phyloP scores from a whole-genome alignment of 1,140 invertebrate species.

The Parasteatoda tepidariorum region DNA sequence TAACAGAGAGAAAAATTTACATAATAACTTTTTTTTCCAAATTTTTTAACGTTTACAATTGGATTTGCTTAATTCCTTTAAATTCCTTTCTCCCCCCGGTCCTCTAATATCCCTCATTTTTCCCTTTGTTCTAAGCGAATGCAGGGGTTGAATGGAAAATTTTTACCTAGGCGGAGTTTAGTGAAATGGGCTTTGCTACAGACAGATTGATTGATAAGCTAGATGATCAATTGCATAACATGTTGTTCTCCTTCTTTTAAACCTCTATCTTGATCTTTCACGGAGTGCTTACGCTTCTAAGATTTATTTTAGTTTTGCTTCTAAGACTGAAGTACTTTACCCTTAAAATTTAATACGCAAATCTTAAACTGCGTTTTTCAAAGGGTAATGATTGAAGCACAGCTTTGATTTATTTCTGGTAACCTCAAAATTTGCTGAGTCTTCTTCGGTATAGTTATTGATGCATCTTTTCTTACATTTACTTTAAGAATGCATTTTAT shows the following conservation, averaged over 20 bases:
- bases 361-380: slow-evolving; percentile 32
- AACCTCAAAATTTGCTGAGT: not conserved
- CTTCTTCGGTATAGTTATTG: not conserved
- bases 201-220: slow-evolving; percentile 52
- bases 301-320: slow-evolving; percentile 52
- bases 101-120: not conserved
- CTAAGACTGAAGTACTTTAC: slow-evolving; percentile 36
- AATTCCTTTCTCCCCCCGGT: slow-evolving; percentile 22
- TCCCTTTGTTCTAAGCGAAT: not conserved
- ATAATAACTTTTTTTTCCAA: not conserved
- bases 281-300: slow-evolving; percentile 46
- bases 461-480: not conserved
- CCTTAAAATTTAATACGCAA: slow-evolving; percentile 50
- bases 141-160: slow-evolving; percentile 31
- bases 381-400: slow-evolving; percentile 23
- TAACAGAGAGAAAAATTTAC: slow-evolving; percentile 15
- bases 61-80: slow-evolving; percentile 54
- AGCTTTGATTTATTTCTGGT: slow-evolving; percentile 30
- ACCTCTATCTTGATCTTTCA: slow-evolving; percentile 55
- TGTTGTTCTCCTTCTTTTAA: slow-evolving; percentile 55
- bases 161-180: slow-evolving; percentile 43
- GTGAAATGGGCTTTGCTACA: slow-evolving; percentile 26
- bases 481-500: not conserved
- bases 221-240: slow-evolving; percentile 54
- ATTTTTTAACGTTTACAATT: slow-evolving; percentile 26